Conservation (phyloP, 2,113 vertebrate species). For the Crotalus helleri region DNA sequence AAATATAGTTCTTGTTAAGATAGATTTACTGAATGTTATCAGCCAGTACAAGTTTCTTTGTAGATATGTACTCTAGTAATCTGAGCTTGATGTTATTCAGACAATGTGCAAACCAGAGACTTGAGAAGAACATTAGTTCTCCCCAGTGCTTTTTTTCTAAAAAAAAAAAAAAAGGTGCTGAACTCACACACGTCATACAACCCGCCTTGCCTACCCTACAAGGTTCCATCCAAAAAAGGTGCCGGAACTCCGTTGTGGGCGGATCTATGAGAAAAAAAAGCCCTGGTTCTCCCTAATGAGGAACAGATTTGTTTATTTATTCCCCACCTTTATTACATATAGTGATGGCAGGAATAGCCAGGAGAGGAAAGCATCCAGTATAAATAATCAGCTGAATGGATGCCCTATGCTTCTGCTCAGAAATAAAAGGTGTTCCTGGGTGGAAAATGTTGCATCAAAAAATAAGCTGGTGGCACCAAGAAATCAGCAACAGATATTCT, state of each 20-base stretch:
- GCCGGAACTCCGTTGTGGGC: too few species aligned
- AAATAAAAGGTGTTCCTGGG: neutral
- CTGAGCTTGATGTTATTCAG: constrained; percentile 19
- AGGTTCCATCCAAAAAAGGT: too few species aligned
- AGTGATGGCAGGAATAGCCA: neutral
- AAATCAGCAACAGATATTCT: neutral
- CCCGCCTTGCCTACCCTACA: too few species aligned
- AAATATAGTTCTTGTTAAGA: constrained; percentile 48
- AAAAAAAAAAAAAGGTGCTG: too few species aligned
- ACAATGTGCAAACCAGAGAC: neutral
- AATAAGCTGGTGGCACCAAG: neutral
- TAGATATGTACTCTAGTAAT: neutral
- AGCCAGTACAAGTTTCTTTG: constrained; percentile 24
- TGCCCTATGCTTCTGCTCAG: neutral
- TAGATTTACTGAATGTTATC: constrained; percentile 32
- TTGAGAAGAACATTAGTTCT: constrained; percentile 13
- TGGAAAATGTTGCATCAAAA: neutral
- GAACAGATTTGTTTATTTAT: constrained; percentile 1
- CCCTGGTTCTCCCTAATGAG: neutral
- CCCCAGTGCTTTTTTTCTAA: too few species aligned
- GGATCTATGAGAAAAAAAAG: too few species aligned
- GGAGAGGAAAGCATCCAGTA: neutral
- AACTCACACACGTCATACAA: too few species aligned
- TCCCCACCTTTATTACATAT: neutral
- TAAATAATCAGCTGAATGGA: neutral